A percentile compares a stretch with the other conserved stretches of the same genome.
Evolutionary conservation across 2,888 invertebrate genomes (phyloP).

Genomic region (Endotricha flammealis): DNA sequence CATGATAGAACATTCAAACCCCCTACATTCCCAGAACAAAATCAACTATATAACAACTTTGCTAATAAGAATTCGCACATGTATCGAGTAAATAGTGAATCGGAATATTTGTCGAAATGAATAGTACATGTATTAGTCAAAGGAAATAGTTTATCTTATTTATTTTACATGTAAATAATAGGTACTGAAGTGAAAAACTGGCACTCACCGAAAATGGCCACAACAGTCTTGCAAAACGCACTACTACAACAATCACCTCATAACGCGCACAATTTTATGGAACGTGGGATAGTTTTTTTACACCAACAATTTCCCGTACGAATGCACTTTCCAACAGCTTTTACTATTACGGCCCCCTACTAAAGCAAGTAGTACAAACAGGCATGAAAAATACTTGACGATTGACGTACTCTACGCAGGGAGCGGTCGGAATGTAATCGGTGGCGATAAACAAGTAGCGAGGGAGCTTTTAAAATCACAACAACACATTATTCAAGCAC

Average conservation of each 20-base stretch:
- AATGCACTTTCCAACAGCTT: constrained; percentile 76
- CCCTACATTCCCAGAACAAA: too few relatives aligned
- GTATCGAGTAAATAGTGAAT: too few relatives aligned
- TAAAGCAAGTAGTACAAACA: constrained; percentile 70
- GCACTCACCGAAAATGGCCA: constrained; percentile 72
- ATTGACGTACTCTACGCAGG: constrained; percentile 71
- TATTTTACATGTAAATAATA: constrained; percentile 61
- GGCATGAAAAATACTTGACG: constrained; percentile 71
- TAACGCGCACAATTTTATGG: constrained; percentile 46
- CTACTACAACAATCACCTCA: constrained; percentile 49
- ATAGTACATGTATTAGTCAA: too few relatives aligned
- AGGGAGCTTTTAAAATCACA: constrained; percentile 36
- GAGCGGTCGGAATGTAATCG: constrained; percentile 71
- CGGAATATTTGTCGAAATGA: too few relatives aligned
- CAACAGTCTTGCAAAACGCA: constrained; percentile 62
- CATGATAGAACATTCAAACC: too few relatives aligned
- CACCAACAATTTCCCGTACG: constrained; percentile 59
- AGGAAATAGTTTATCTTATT: too few relatives aligned
- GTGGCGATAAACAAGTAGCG: constrained; percentile 37
- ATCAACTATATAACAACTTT: too few relatives aligned
- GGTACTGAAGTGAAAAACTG: constrained; percentile 31
- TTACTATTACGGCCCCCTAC: constrained; percentile 69
- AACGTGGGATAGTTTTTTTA: constrained; percentile 71
- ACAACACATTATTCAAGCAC: constrained; percentile 46
- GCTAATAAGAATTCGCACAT: too few relatives aligned